A percentile compares a stretch with the other conserved stretches of the same genome.
These are phyloP conservation scores for Phenganax stokvisi DNA, from an alignment of 92 coral and sea anemone species.

Conservation along the genomic window DNA sequence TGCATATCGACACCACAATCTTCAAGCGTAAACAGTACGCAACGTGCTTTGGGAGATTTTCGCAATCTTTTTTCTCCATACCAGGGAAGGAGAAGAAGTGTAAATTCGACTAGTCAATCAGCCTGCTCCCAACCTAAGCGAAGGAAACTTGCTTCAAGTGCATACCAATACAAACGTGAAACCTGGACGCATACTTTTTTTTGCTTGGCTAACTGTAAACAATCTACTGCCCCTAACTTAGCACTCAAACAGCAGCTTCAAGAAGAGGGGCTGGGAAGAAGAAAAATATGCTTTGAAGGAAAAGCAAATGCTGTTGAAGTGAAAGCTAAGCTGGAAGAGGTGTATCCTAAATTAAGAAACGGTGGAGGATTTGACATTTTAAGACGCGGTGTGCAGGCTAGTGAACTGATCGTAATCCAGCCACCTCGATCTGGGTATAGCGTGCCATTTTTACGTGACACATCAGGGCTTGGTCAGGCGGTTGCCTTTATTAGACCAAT, in stretches of 20 bases:
- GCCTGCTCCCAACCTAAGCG: conserved; percentile 7
- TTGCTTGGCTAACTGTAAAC: conserved; percentile 37
- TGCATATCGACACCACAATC: too few relatives aligned
- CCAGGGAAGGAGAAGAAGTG: conserved; percentile 3
- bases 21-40: too few relatives aligned
- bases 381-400: conserved; percentile 5
- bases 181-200: conserved; percentile 37
- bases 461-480: conserved; percentile 24
- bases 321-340: conserved; percentile 29
- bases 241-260: conserved; percentile 36
- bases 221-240: conserved; percentile 30
- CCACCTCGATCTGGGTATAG: conserved; percentile 32
- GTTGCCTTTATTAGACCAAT: neutral
- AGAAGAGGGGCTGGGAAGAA: conserved; percentile 35
- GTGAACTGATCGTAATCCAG: conserved; percentile 20
- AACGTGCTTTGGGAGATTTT: conserved; percentile 34
- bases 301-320: conserved; percentile 30
- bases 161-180: conserved; percentile 22
- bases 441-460: conserved; percentile 20
- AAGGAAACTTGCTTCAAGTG: conserved; percentile 25
- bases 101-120: conserved; percentile 28
- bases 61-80: conserved; percentile 40
- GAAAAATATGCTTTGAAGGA: conserved; percentile 35
- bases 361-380: conserved; percentile 35
- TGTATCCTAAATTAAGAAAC: conserved; percentile 35